Evolutionary conservation across 2,797 vertebrate species (phyloP), one percentile per base, ranked within the genome.

Genomic region (Bovichtus variegatus): DNA sequence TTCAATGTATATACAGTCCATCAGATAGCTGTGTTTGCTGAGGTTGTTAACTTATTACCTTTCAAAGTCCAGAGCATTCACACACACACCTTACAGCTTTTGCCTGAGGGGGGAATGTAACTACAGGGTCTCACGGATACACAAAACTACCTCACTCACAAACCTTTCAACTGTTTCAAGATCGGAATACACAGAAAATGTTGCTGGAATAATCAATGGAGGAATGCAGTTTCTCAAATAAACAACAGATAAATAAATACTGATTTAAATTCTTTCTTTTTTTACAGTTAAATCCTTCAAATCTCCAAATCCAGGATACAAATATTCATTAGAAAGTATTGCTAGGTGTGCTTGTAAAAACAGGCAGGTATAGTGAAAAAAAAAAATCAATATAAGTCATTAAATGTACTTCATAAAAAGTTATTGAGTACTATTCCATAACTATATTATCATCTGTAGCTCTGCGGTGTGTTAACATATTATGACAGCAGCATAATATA

Each of bases 21-120:
- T 18, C 9, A 38, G 46, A 69, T 23, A 50, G 9, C n/a, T 10
- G 21, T 88, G 82, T 87, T 90, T 89, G 76, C 55, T n/a, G 9
- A 76, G 23, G 50, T 4, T 21, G 5, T 4, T 10, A 44, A 57
- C 66, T 68, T 15, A 61, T 10, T 54, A 29, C 51, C 47, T 49
- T 7, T 40, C 29, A 74, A 60, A 63, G 40, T 49, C 38, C 18
- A 25, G 4, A 15, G 9, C 25, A 36, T 18, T 27, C 2, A 54
- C 69, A 77, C 69, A 76, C 62, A 59, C 27, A n/a, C n/a, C 5
- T 69, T 27, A 3, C 5, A 50, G 58, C 19, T 69, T 57, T 64
- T 49, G 13, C 10, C 21, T 29, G 18, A 67, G 29, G 11, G 29
- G 11, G 11, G 9, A 71, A 47, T 40, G 7, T 23, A 49, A 74